phyloP scores from a whole-genome alignment of 2,888 invertebrate species.

The Octonoba sinensis region DNA sequence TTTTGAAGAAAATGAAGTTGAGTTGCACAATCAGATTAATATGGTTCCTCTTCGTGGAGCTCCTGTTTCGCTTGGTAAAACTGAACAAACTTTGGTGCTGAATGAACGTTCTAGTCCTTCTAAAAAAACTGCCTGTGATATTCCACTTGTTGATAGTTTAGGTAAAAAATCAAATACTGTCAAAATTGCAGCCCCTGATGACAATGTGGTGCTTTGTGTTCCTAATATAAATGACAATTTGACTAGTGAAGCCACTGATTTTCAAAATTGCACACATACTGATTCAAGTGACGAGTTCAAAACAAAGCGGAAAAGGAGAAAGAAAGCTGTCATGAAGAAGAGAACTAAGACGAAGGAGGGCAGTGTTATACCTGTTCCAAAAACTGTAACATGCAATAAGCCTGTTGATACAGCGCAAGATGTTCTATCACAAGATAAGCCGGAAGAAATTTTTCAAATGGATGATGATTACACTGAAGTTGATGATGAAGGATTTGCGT shows the following conservation, averaged over 20 bases:
- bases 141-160: conserved; percentile 15
- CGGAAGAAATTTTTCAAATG: conserved; percentile 67
- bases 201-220: neutral
- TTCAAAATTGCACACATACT: conserved; percentile 29
- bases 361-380: neutral
- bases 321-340: conserved; percentile 66
- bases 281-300: conserved; percentile 64
- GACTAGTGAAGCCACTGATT: neutral
- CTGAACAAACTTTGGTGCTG: conserved; percentile 29
- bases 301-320: conserved; percentile 68
- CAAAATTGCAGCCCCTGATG: neutral
- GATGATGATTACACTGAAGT: conserved; percentile 65
- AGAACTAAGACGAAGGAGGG: conserved; percentile 42
- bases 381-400: neutral
- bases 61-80: neutral
- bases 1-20: neutral
- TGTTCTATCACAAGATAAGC: conserved; percentile 38
- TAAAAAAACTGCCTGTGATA: conserved; percentile 38
- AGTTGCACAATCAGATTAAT: neutral
- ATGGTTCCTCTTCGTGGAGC: too few relatives aligned
- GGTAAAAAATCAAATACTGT: neutral
- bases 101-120: conserved; percentile 30
- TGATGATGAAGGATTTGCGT: conserved; percentile 54
- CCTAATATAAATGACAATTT: neutral
- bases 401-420: neutral